Evolutionary conservation across 2,888 invertebrate species (phyloP).

Genomic region (Liodrosophila aerea): DNA sequence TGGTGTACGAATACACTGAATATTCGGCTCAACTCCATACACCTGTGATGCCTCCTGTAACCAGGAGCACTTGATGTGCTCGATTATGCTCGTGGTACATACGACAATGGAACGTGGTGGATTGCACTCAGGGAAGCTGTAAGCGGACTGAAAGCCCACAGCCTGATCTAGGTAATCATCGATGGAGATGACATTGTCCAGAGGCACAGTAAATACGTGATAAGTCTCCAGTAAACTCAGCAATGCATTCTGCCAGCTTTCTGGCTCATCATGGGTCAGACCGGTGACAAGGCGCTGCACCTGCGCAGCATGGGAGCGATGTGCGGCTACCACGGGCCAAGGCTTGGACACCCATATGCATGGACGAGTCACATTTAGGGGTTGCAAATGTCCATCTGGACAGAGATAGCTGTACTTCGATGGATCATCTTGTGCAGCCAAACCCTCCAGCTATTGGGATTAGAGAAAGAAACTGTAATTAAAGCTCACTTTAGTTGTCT

Average conservation of each 20-base stretch:
- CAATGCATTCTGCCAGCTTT: slow-evolving; percentile 85
- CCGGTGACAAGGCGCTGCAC: slow-evolving; percentile 83
- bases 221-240: slow-evolving; percentile 85
- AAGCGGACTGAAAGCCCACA: slow-evolving; percentile 86
- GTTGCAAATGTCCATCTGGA: slow-evolving; percentile 87
- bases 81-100: slow-evolving; percentile 88
- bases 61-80: slow-evolving; percentile 91
- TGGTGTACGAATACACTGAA: slow-evolving; percentile 88
- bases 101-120: slow-evolving; percentile 86
- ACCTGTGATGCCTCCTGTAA: slow-evolving; percentile 88
- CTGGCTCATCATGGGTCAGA: slow-evolving; percentile 80
- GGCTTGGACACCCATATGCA: slow-evolving; percentile 92
- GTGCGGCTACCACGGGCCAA: slow-evolving; percentile 89
- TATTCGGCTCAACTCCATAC: slow-evolving; percentile 89
- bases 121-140: slow-evolving; percentile 87
- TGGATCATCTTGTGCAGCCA: slow-evolving; percentile 80
- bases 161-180: slow-evolving; percentile 87
- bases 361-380: slow-evolving; percentile 84
- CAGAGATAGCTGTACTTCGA: slow-evolving; percentile 88
- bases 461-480: neutral
- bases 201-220: slow-evolving; percentile 83
- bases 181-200: slow-evolving; percentile 86
- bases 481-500: slow-evolving; percentile 4
- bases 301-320: slow-evolving; percentile 83
- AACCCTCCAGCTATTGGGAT: slow-evolving; percentile 78